phyloP scores from a whole-genome alignment of 1,140 invertebrate species.

The Bombus pyrosoma region DNA sequence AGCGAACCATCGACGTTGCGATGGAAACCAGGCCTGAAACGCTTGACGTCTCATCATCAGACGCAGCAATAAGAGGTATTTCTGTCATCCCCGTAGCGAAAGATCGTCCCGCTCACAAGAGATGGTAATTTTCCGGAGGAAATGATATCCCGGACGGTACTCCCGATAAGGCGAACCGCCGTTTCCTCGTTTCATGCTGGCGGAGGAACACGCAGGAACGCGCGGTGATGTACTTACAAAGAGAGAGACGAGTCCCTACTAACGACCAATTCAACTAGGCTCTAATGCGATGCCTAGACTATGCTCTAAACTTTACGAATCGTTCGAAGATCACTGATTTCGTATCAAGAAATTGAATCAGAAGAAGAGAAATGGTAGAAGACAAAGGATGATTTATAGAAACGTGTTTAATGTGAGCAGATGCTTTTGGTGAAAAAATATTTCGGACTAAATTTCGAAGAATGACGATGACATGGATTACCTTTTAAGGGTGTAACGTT shows the following conservation, averaged over 20 bases:
- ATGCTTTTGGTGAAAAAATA: too few relatives aligned
- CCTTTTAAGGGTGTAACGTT: too few relatives aligned
- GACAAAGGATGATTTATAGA: not conserved
- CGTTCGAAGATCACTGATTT: constrained; percentile 7
- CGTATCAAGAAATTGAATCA: not conserved
- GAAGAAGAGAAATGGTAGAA: too few relatives aligned
- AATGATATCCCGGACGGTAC: constrained; percentile 64
- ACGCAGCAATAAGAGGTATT: constrained; percentile 52
- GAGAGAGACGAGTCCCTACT: not conserved
- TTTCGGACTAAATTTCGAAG: too few relatives aligned
- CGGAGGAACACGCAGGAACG: not conserved
- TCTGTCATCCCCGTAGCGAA: constrained; percentile 40
- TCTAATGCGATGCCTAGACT: constrained; percentile 41
- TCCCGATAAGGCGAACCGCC: constrained; percentile 60
- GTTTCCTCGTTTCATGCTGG: constrained; percentile 5
- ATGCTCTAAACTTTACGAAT: constrained; percentile 41
- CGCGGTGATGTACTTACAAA: not conserved
- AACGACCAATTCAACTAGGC: constrained; percentile 37
- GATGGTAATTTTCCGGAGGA: constrained; percentile 70
- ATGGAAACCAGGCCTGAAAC: constrained; percentile 52
- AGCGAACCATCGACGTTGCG: constrained; percentile 55
- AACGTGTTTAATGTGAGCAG: too few relatives aligned
- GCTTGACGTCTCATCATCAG: constrained; percentile 62
- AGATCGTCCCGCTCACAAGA: constrained; percentile 56
- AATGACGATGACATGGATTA: too few relatives aligned